Evolutionary conservation across 2,797 vertebrate species (phyloP).

Genomic region (Glossophaga mutica): DNA sequence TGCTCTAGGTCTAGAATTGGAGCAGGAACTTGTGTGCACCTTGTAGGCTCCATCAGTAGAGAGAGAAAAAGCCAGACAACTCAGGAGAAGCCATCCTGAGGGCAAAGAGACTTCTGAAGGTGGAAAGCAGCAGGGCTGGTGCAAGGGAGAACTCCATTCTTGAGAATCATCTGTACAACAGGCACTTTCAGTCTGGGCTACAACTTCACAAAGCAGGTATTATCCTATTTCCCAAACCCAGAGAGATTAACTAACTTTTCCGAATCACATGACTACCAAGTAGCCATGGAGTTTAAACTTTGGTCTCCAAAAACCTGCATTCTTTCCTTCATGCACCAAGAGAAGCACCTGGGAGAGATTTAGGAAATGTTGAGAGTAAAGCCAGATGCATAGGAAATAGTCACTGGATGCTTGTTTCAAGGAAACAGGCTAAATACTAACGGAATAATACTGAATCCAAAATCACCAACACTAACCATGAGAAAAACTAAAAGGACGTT

Average conservation of each 20-base stretch:
- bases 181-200: neutral
- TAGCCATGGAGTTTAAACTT: neutral
- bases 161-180: neutral
- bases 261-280: neutral
- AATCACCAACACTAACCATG: neutral
- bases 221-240: conserved; percentile 8
- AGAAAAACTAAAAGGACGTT: neutral
- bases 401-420: neutral
- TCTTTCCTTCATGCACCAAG: neutral
- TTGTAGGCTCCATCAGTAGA: neutral
- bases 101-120: neutral
- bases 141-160: neutral
- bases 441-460: neutral
- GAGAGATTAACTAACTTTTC: neutral
- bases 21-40: neutral
- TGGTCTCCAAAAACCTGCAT: neutral
- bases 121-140: neutral
- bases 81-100: neutral
- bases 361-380: neutral
- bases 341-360: neutral
- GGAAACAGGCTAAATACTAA: neutral
- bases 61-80: neutral
- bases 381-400: neutral
- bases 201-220: neutral
- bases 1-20: neutral